Conservation (phyloP, 2,888 invertebrate genomes). For the Plebejus anna region DNA sequence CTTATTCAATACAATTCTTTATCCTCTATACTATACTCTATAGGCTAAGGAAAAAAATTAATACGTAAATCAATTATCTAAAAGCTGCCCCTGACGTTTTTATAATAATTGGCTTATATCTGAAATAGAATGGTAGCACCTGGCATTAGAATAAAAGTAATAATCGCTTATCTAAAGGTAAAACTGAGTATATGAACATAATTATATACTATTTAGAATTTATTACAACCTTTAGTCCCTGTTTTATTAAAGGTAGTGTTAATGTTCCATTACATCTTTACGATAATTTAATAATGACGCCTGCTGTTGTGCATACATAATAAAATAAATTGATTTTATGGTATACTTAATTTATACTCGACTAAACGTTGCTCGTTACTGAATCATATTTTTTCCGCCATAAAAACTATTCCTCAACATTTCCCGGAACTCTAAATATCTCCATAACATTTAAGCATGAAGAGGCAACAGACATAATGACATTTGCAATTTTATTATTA, state of each 20-base stretch:
- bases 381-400: no score
- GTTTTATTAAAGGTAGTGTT: not conserved
- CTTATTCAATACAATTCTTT: not conserved
- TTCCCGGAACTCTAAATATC: no score
- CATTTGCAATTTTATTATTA: no score
- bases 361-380: no score
- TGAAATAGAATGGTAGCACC: not conserved
- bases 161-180: not conserved
- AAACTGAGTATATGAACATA: not conserved
- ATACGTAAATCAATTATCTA: not conserved
- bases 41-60: not conserved
- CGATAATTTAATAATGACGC: not conserved
- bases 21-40: not conserved
- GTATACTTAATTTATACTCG: not conserved
- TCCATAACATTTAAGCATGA: no score
- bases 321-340: conserved; percentile 1
- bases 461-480: no score
- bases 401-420: no score
- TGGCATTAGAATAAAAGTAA: not conserved
- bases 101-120: not conserved
- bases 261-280: not conserved
- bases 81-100: not conserved
- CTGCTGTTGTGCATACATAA: not conserved
- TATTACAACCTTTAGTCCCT: conserved; percentile 4
- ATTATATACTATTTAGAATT: conserved; percentile 6